Evolutionary conservation across 1,140 invertebrate genomes (phyloP), one percentile per base, ranked within the genome.

Genomic region (Megalonaias nervosa): DNA sequence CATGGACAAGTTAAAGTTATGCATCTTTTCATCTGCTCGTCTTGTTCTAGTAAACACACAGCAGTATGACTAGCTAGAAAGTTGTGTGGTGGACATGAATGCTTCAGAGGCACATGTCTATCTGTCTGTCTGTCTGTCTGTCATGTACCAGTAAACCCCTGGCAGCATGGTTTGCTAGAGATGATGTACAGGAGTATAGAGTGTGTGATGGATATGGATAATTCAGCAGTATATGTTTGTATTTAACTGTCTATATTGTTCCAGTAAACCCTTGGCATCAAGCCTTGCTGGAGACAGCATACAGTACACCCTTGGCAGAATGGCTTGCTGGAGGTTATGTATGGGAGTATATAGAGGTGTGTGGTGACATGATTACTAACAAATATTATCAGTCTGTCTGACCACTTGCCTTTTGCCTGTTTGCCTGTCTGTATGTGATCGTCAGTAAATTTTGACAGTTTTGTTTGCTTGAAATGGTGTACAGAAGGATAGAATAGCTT

Each of bases 91-190:
- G 97, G 97, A 14, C 93, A 93, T 87, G 93, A 83, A 93, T 95
- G 91, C 80, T 88, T 93, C 61, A 89, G 88, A 87, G 91, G 91
- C 92, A 71, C 31, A 11, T 38, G 9, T 38, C n/a, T n/a, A n/a
- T n/a, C 17, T 21, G 17, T 17, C 2, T 21, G 2, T 61, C 15
- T 61, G 65, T 31, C 11, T 48, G 0, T 48, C 38, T 11, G 74
- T 96, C 97, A n/a, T 98, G 95, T 70, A 94, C 95, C 75, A 93
- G 93, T 21, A 99, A 99, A 92, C 96, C 97, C 1, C 85, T 97
- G 21, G 93, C 95, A 31, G 94, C 95, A 1, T 99, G 97, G 97
- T 92, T 93, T 1, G 94, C 94, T 66, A 92, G 95, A 65, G 94
- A 96, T 48, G 38, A 94, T 14, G 95, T 98, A 81, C 97, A 98